Percentiles rank a stretch among this genome's conserved stretches.
Evolutionary conservation across 1,140 invertebrate genomes (phyloP).

Genomic region (Copidosoma floridanum): DNA sequence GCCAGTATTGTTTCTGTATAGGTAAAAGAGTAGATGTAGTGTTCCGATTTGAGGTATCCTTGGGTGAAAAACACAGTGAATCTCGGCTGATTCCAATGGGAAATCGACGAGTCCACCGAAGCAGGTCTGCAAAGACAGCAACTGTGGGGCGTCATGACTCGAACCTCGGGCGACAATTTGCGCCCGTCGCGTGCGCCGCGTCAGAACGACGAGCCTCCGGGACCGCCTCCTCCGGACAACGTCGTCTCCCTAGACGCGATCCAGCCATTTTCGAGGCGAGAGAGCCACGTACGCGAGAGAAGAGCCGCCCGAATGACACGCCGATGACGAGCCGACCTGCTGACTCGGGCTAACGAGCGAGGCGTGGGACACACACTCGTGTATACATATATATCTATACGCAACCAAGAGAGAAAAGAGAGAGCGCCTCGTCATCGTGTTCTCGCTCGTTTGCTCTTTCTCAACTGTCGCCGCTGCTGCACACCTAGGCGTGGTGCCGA

Average conservation of each 20-base stretch:
- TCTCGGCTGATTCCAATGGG: too few relatives aligned
- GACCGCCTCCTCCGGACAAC: conserved; percentile 26
- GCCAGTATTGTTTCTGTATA: too few relatives aligned
- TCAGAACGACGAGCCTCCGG: too few relatives aligned
- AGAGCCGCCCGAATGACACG: conserved; percentile 50
- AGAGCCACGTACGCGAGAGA: conserved; percentile 20
- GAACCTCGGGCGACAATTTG: conserved; percentile 45
- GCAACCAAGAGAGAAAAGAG: too few relatives aligned
- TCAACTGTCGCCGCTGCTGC: not conserved
- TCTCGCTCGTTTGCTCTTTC: too few relatives aligned
- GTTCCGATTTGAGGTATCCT: too few relatives aligned
- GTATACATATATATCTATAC: too few relatives aligned
- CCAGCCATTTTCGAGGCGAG: conserved; percentile 36
- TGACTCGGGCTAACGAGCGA: conserved; percentile 57
- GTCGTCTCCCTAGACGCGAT: conserved; percentile 36
- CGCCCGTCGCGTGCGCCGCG: conserved; percentile 26
- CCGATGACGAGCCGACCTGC: conserved; percentile 57
- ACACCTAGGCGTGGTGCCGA: too few relatives aligned
- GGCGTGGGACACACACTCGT: conserved; percentile 46
- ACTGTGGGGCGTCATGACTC: conserved; percentile 9
- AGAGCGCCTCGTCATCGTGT: conserved; percentile 55
- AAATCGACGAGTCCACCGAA: too few relatives aligned
- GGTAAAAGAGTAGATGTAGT: too few relatives aligned
- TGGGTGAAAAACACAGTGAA: too few relatives aligned
- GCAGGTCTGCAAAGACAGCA: too few relatives aligned